Percentiles rank a stretch among this genome's conserved stretches.
phyloP scores from a whole-genome alignment of 2,113 vertebrate species.

The Apistogramma diplotaenia region DNA sequence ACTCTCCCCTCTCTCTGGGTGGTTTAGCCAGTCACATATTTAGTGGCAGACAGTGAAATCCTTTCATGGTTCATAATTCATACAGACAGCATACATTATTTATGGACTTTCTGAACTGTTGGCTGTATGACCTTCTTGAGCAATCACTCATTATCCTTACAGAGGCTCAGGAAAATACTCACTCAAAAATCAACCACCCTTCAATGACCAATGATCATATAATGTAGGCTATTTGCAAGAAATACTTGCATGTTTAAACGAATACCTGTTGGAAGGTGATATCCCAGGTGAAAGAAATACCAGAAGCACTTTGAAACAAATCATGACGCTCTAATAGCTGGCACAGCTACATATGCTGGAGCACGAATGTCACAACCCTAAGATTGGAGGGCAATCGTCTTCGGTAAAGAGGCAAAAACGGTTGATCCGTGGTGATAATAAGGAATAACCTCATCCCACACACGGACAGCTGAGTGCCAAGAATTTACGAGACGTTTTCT shows the following conservation, averaged over 20 bases:
- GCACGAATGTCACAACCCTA: conserved; percentile 9
- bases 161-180: conserved; percentile 4
- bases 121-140: conserved; percentile 64
- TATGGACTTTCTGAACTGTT: conserved; percentile 68
- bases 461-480: background rate
- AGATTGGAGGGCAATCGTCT: background rate
- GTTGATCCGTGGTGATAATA: conserved; percentile 25
- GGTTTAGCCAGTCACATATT: conserved; percentile 61
- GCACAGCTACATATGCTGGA: conserved; percentile 23
- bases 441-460: background rate
- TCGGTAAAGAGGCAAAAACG: background rate
- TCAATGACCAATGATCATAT: background rate
- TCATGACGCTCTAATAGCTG: background rate
- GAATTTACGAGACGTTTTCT: background rate
- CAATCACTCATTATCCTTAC: conserved; percentile 17
- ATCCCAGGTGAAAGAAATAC: conserved; percentile 14
- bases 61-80: conserved; percentile 77
- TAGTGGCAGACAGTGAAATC: conserved; percentile 69
- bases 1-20: conserved; percentile 15
- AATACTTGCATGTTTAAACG: background rate
- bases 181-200: background rate
- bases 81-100: conserved; percentile 71
- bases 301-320: conserved; percentile 17
- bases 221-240: background rate
- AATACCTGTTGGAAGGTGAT: background rate